These are phyloP conservation scores for Malurus cyaneus DNA, from an alignment of 2,113 vertebrate genomes.

Conservation along the genomic window DNA sequence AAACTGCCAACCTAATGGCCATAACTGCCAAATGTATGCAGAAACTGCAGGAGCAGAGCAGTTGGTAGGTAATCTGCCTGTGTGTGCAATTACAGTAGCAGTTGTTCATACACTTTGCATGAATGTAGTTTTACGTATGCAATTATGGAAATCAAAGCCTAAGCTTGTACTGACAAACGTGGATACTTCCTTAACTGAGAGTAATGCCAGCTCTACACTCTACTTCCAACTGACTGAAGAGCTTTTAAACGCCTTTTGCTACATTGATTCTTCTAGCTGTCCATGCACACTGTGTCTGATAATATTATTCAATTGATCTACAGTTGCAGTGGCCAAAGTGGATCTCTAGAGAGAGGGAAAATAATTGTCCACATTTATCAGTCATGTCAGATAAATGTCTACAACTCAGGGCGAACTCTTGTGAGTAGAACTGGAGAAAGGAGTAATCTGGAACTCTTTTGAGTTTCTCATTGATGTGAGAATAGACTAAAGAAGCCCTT, in stretches of 20 bases:
- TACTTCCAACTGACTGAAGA: constrained; percentile 33
- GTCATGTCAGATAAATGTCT: constrained; percentile 43
- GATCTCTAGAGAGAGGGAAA: constrained; percentile 28
- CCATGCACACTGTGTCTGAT: constrained; percentile 37
- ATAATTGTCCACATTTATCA: constrained; percentile 45
- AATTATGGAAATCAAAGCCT: constrained; percentile 43
- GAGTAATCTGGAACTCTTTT: constrained; percentile 60
- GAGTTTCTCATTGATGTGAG: constrained; percentile 23
- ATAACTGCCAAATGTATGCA: background rate
- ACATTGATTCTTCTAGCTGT: constrained; percentile 29
- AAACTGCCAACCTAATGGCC: background rate
- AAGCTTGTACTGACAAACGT: background rate
- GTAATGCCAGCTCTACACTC: background rate
- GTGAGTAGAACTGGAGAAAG: constrained; percentile 35
- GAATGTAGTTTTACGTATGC: constrained; percentile 18
- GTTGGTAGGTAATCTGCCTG: background rate
- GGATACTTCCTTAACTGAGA: constrained; percentile 19
- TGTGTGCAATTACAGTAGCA: background rate
- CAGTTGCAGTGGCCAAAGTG: constrained; percentile 42
- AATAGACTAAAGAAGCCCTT: constrained; percentile 31
- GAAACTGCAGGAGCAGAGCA: constrained; percentile 1
- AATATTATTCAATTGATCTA: constrained; percentile 35
- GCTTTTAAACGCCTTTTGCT: constrained; percentile 39
- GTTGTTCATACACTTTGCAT: background rate
- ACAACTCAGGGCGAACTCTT: constrained; percentile 17